A percentile compares a stretch with the other conserved stretches of the same genome.
These are phyloP conservation scores for Ectemnius lituratus DNA, from an alignment of 2,888 invertebrate species.

Conservation along the genomic window DNA sequence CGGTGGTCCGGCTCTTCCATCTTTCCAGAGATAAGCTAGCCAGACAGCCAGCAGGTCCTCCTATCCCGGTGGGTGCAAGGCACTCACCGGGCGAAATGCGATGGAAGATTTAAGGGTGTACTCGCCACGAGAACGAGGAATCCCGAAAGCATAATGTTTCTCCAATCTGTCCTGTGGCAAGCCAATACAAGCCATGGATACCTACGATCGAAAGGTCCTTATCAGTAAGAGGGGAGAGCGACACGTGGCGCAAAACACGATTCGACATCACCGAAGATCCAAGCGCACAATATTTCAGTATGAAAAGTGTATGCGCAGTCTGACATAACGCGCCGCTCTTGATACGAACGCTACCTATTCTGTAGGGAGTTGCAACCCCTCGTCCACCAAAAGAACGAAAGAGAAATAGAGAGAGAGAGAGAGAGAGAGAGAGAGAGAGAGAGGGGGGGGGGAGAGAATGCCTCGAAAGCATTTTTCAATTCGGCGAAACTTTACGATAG, in stretches of 20 bases:
- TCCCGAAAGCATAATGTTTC: no score
- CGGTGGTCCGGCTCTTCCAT: constrained; percentile 2
- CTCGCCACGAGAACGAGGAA: no score
- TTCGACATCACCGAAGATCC: neutral
- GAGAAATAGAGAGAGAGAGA: neutral
- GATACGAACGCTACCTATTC: neutral
- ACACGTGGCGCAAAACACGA: neutral
- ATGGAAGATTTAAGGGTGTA: no score
- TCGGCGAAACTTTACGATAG: constrained; percentile 74
- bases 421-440: constrained; percentile 4
- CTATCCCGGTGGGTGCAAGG: no score
- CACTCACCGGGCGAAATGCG: no score
- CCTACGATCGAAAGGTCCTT: no score
- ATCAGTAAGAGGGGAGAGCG: no score
- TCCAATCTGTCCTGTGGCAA: no score
- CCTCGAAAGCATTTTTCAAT: constrained; percentile 75
- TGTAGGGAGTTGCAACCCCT: neutral
- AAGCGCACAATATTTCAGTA: neutral
- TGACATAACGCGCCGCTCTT: constrained; percentile 5
- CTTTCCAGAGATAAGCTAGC: neutral
- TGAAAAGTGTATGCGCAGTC: neutral
- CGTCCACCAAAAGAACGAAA: no score
- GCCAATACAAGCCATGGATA: no score
- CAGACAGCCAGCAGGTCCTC: neutral
- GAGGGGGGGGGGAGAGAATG: constrained; percentile 2